These are phyloP conservation scores for Phasia obesa DNA, from an alignment of 2,888 invertebrate species.

Conservation along the genomic window DNA sequence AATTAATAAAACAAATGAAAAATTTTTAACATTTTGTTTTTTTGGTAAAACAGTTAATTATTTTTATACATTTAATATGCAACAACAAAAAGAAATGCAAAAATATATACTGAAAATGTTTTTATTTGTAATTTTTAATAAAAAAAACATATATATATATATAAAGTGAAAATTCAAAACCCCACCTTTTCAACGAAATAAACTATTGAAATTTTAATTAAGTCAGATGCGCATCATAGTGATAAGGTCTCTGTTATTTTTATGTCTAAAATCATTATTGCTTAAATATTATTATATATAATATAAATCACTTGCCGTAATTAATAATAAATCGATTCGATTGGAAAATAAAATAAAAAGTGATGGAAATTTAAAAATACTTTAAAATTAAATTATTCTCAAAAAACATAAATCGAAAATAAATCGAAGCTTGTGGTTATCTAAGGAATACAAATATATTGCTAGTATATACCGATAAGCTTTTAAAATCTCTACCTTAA, in stretches of 20 bases:
- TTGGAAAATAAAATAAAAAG: too few species aligned
- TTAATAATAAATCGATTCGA: too few species aligned
- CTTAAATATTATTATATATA: too few species aligned
- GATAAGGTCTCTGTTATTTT: not conserved
- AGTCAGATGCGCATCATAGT: constrained; percentile 6
- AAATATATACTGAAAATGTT: constrained; percentile 63
- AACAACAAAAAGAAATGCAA: constrained; percentile 29
- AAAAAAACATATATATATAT: constrained; percentile 13
- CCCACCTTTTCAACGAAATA: constrained; percentile 68
- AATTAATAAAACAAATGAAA: constrained; percentile 44
- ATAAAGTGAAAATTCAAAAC: constrained; percentile 51
- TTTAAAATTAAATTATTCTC: too few species aligned
- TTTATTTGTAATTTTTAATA: constrained; percentile 40
- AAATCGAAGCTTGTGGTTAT: too few species aligned
- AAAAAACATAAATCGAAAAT: too few species aligned
- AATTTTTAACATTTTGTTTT: constrained; percentile 48
- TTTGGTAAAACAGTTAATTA: constrained; percentile 68
- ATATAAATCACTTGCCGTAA: too few species aligned
- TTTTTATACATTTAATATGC: constrained; percentile 57
- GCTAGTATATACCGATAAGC: too few species aligned
- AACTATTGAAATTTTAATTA: constrained; percentile 40
- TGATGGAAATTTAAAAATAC: too few species aligned
- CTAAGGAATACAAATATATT: too few species aligned
- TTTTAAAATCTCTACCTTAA: too few species aligned
- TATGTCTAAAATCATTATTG: not conserved